Percentiles rank a stretch among this genome's conserved stretches.
Evolutionary conservation across 2,113 vertebrate species (phyloP).

Genomic region (Apteryx owenii): DNA sequence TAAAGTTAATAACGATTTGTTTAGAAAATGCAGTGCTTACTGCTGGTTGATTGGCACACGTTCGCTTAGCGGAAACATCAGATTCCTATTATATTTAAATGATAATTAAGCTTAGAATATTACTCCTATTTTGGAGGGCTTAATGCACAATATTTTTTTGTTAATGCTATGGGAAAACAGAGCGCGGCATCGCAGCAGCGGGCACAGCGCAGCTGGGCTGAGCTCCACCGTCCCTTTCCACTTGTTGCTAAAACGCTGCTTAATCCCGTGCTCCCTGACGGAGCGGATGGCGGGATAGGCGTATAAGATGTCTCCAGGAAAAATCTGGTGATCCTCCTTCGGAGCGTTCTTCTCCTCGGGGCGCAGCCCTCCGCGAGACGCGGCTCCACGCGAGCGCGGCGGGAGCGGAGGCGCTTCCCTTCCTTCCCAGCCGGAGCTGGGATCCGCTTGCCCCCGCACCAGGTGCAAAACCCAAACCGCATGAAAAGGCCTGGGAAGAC

Average conservation of each 20-base stretch:
- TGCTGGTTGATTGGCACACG: conserved; percentile 20
- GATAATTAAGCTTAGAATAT: conserved; percentile 8
- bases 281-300: neutral
- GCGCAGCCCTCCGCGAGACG: too few relatives aligned
- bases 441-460: too few relatives aligned
- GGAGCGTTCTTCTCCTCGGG: neutral
- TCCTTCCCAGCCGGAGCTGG: too few relatives aligned
- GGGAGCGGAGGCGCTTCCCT: too few relatives aligned
- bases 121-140: neutral
- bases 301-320: neutral
- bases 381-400: too few relatives aligned
- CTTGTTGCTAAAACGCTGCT: neutral
- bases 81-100: conserved; percentile 19
- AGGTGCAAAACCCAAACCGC: too few relatives aligned
- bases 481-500: too few relatives aligned
- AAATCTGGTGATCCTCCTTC: neutral
- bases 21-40: conserved; percentile 20
- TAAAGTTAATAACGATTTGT: conserved; percentile 49
- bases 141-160: too few relatives aligned
- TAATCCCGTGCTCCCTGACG: too few relatives aligned
- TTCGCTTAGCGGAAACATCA: neutral
- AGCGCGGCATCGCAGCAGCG: neutral
- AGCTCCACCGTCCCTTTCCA: neutral
- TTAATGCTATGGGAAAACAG: neutral
- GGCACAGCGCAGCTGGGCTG: neutral